Percentiles rank a stretch among this genome's conserved stretches.
phyloP scores from a whole-genome alignment of 2,113 vertebrate species.

The Polypterus bichir region DNA sequence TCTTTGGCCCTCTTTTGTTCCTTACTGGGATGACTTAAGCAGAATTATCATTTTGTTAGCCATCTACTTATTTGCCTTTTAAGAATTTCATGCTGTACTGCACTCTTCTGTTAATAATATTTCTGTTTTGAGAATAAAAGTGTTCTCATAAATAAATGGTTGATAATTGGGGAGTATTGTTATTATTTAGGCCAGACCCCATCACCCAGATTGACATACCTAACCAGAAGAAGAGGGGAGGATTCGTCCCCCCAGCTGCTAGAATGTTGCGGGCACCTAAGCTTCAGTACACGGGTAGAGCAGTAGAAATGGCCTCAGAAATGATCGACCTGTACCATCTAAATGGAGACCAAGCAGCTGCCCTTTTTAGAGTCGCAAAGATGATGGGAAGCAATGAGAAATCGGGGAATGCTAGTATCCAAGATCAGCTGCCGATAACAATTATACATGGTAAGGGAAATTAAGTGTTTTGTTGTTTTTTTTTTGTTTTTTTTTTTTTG shows the following conservation, averaged over 20 bases:
- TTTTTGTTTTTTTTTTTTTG: background rate
- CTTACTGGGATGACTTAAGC: no score
- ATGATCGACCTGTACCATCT: conserved; percentile 36
- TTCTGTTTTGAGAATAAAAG: no score
- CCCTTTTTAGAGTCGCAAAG: conserved; percentile 37
- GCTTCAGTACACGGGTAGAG: conserved; percentile 12
- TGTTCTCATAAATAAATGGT: no score
- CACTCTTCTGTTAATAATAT: no score
- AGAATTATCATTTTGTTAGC: no score
- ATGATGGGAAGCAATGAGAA: conserved; percentile 36
- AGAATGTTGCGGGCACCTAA: conserved; percentile 20
- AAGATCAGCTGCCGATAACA: conserved; percentile 32
- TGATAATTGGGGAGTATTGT: no score
- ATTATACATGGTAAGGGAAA: conserved; percentile 44
- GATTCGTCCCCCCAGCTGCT: conserved; percentile 43
- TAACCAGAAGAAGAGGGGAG: conserved; percentile 21
- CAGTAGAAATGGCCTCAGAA: conserved; percentile 31
- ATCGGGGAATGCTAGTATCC: background rate
- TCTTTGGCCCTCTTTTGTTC: no score
- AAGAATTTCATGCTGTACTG: no score
- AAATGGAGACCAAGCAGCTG: conserved; percentile 45
- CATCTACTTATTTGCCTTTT: no score
- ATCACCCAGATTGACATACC: background rate
- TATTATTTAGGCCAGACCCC: background rate
- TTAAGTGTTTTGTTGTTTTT: background rate